Evolutionary conservation across 1,140 invertebrate genomes (phyloP), one percentile per base, ranked within the genome.

Genomic region (Lanistes nyassanus): DNA sequence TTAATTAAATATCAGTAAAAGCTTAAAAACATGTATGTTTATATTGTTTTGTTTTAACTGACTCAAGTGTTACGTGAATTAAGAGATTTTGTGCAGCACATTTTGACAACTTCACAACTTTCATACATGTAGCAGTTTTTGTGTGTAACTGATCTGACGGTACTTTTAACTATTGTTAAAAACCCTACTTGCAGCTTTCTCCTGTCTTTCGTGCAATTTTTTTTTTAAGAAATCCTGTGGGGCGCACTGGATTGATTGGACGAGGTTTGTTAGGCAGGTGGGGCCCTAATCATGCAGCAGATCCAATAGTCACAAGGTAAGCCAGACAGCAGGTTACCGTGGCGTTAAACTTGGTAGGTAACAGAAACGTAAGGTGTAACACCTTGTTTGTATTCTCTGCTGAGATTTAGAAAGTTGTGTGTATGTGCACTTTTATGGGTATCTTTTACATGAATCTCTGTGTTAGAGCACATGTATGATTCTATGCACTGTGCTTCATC

Each of bases 261-360:
- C 78, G 89, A 70, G 89, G 89, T 0, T 81, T 93, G 11, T 88
- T 99, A 23, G 96, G 97, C 0, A 91, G 94, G 47, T 99, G 97
- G 97, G 97, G 97, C 9, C 96, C 97, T 11, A 99, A 99, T 89
- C 88, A 89, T 81, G 88, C 89, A 39, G 88, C 86, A 55, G 89
- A 90, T 75, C 89, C 89, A 3, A 88, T 90, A 56, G 88, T 90
- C 3, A 90, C 89, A 37, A 85, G 86, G 87, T 88, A 81, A 75
- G 56, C 36, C n/a, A n/a, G n/a, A n/a, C n/a, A n/a, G n/a, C n/a
- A n/a, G 3, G 47, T 51, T 29, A 19, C 26, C 23, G 42, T 56
- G 29, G n/a, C 36, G 36, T 23, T 68, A 13, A 55, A 31, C 21
- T 19, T 69, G n/a, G 16, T 9, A 55, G 51, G 4, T 56, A n/a